These are phyloP conservation scores for Cryptoblepharus egeriae DNA, from an alignment of 2,797 vertebrate species.

Conservation along the genomic window DNA sequence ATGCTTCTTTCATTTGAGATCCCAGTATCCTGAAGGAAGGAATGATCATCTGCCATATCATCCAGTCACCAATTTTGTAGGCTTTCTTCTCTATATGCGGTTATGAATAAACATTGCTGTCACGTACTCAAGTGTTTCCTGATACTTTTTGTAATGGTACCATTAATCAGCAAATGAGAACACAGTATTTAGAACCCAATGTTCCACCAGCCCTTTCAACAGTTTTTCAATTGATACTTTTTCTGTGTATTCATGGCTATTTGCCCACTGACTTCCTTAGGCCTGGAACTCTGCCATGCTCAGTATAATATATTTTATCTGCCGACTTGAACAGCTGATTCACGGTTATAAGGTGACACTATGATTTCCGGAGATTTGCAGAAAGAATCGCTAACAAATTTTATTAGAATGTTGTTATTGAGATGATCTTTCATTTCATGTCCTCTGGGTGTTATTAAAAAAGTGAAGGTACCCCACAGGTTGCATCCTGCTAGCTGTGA, in stretches of 20 bases:
- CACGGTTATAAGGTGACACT: background rate
- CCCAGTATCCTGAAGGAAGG: background rate
- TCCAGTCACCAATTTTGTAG: background rate
- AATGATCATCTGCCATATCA: background rate
- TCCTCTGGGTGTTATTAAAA: background rate
- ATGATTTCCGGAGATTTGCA: background rate
- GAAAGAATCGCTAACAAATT: background rate
- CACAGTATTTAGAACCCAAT: background rate
- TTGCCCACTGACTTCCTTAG: slow-evolving; percentile 1
- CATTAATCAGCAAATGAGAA: slow-evolving; percentile 61
- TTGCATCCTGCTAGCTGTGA: no score
- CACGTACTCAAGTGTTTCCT: slow-evolving; percentile 25
- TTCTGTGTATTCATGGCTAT: slow-evolving; percentile 9
- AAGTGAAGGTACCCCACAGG: no score
- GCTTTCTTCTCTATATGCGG: background rate
- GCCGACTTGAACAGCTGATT: background rate
- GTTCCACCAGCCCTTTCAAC: slow-evolving; percentile 47
- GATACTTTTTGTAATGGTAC: slow-evolving; percentile 34
- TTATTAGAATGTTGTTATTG: background rate
- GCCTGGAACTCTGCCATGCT: background rate
- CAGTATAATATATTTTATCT: background rate
- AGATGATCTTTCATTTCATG: background rate
- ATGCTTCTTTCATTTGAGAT: background rate
- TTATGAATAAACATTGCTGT: slow-evolving; percentile 1
- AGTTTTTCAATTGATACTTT: slow-evolving; percentile 22